A percentile compares a stretch with the other conserved stretches of the same genome.
Conservation (phyloP, 2,113 vertebrate genomes). For the Emydura subglobosa region DNA sequence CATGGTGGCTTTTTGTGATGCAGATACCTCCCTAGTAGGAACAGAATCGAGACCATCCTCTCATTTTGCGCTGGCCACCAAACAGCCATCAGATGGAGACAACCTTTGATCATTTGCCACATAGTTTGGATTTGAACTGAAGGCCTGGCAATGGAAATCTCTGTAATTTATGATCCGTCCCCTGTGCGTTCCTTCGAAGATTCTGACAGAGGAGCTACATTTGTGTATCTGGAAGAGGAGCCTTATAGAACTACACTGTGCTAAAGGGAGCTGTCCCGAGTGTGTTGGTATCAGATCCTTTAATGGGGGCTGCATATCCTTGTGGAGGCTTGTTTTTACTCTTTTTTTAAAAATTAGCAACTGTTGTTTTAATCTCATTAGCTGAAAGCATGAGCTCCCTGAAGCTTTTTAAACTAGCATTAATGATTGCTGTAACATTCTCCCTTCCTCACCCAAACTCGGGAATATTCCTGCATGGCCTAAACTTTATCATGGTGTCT, state of each 20-base stretch:
- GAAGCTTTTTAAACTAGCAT: not conserved
- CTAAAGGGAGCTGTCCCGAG: not conserved
- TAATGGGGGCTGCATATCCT: not conserved
- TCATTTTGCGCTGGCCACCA: not conserved
- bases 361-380: not conserved
- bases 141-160: not conserved
- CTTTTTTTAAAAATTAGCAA: not conserved
- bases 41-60: not conserved
- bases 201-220: fast-evolving
- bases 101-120: not conserved
- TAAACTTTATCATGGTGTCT: not conserved
- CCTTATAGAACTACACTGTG: not conserved
- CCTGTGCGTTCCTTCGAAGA: not conserved
- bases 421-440: not conserved
- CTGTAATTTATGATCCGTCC: not conserved
- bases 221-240: not conserved
- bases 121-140: not conserved
- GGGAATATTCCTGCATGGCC: not conserved
- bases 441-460: not conserved
- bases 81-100: not conserved
- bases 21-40: not conserved
- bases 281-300: not conserved
- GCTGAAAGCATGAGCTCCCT: not conserved
- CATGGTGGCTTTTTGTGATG: not conserved
- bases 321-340: not conserved